Evolutionary conservation across 2,888 invertebrate species (phyloP), one percentile per base, ranked within the genome.

Genomic region (Lithophane socia): DNA sequence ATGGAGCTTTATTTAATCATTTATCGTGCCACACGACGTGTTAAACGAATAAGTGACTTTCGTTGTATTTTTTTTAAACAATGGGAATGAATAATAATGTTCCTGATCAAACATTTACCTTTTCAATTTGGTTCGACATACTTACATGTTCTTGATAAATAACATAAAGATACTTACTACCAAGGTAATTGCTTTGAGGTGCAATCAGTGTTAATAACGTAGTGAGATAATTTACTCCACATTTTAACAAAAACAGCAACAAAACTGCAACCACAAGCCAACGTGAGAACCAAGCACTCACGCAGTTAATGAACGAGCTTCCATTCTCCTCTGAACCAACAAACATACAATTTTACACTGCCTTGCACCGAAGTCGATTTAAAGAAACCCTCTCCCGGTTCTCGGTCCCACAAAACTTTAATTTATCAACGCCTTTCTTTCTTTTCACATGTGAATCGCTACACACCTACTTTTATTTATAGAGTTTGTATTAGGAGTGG

Each of bases 361-460:
- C 64, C n/a, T 47, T 68, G 70, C 67, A 65, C 37, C 67, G n/a
- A 73, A 79, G 66, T 73, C 80, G 64, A 87, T 82, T 84, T 86
- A 71, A 78, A 87, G 68, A 61, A 79, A 74, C 16, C 75, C 79
- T 82, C 24, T 56, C 79, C 56, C 66, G 56, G 72, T 60, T 67
- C 60, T 49, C 56, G 52, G 49, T 75, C 65, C 49, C 58, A 79
- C 74, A 47, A 63, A 73, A 84, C 80, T 84, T 79, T 83, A 87
- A 89, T 88, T 87, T 89, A 89, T 85, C 85, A 84, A 79, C 73
- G 75, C 75, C 72, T 75, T 82, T 79, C 78, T 86, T 89, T 88
- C 85, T 89, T 86, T 87, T 77, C 81, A 75, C 86, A 86, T 83
- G 88, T 86, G 84, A 84, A 85, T 75, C 81, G 44, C 21, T 65